phyloP scores from a whole-genome alignment of 2,797 vertebrate genomes.

The Aulostomus chinensis region DNA sequence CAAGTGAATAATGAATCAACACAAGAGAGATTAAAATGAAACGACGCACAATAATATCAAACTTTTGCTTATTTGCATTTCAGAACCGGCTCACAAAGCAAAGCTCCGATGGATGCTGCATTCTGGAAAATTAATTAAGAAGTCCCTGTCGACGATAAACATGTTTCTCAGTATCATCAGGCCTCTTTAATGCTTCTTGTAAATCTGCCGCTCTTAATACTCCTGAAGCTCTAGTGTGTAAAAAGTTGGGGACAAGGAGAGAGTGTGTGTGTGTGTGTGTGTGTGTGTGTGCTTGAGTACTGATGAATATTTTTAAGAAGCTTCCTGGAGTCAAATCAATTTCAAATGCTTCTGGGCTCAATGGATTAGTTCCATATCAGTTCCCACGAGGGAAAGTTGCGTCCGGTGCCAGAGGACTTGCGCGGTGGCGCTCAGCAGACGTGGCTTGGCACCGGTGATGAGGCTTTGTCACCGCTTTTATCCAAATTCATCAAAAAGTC shows the following conservation, averaged over 20 bases:
- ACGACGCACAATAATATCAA: neutral
- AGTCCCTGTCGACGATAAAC: constrained; percentile 39
- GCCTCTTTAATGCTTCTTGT: constrained; percentile 37
- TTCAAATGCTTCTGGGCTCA: constrained; percentile 35
- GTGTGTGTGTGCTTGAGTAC: constrained; percentile 12
- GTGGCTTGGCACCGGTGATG: constrained; percentile 53
- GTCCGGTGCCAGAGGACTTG: constrained; percentile 11
- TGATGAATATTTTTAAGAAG: constrained; percentile 32
- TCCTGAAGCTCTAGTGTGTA: constrained; percentile 28
- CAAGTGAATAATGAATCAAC: neutral
- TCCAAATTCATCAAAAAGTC: constrained; percentile 46
- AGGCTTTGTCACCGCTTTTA: constrained; percentile 53
- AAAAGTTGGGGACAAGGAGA: too few species aligned
- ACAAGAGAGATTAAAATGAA: neutral
- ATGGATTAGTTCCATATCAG: constrained; percentile 50
- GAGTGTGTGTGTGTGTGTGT: constrained; percentile 9
- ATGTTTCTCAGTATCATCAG: constrained; percentile 32
- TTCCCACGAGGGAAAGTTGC: constrained; percentile 32
- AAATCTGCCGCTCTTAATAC: constrained; percentile 35
- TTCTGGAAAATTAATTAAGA: constrained; percentile 56
- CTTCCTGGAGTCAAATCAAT: constrained; percentile 33
- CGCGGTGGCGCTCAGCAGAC: too few species aligned
- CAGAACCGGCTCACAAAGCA: constrained; percentile 37
- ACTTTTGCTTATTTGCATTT: too few species aligned
- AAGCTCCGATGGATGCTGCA: constrained; percentile 19